Evolutionary conservation across 2,888 invertebrate species (phyloP), one percentile per base, ranked within the genome.

Genomic region (Caenorhabditis panamensis): DNA sequence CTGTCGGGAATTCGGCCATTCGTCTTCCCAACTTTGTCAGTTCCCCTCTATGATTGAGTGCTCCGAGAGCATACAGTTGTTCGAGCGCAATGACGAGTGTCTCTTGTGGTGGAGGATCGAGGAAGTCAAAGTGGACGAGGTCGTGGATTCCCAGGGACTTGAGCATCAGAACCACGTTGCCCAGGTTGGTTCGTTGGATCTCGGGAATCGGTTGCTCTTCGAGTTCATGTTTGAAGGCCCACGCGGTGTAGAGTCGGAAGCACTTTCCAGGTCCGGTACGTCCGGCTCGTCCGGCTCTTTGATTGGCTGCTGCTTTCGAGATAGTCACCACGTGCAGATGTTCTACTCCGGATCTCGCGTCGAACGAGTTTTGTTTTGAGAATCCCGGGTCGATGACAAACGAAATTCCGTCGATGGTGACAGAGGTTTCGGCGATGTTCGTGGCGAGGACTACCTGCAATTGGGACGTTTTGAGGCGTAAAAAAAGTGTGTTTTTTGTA

Each of bases 341-440:
- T 91, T 99, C 98, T 96, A 99, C 98, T 26, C 98, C 98, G 0
- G 97, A 97, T 86, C 96, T 94, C 0, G 98, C 96, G 92, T 98
- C 93, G 91, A 97, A 99, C 92, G 97, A 96, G 91, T 98, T 98
- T 92, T 98, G 97, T 91, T 99, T 99, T 58, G 96, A 96, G 92
- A 97, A 99, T 0, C 99, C 99, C n/a, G 98, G 97, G 93, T 99
- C 99, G 85, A 99, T 97, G 0, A 99, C 99, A 92, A 96, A 99
- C 80, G 96, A 95, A 83, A 99, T 99, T 89, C 98, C 98, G 91
- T 99, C 98, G 87, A 99, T 99, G 0, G 99, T 99, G 37, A 99
- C 93, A 1, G 98, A 98, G 0, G 99, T 99, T 93, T 99, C 99
- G 0, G 99, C 99, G 89, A 99, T 99, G 91, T 99, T 99, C 20